Percentiles rank a stretch among this genome's conserved stretches.
Evolutionary conservation across 2,888 invertebrate species (phyloP).

Genomic region (Choristoneura rosaceana): DNA sequence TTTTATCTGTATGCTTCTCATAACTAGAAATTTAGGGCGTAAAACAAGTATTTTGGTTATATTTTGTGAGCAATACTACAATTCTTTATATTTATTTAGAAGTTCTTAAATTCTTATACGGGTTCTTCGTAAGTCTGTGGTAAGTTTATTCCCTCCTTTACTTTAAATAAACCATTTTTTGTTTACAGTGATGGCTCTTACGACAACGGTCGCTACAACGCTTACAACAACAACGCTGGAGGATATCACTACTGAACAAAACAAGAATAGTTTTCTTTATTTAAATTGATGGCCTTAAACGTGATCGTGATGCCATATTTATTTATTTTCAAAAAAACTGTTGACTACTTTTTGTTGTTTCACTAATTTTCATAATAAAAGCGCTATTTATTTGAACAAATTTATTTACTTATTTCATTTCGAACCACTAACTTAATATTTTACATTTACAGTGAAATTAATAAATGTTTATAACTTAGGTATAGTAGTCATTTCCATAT

Average conservation of each 20-base stretch:
- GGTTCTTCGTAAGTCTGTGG: too few relatives aligned
- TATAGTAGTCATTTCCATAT: too few relatives aligned
- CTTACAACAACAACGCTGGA: slow-evolving; percentile 52
- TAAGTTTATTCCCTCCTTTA: too few relatives aligned
- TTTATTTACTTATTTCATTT: neutral
- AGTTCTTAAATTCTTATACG: too few relatives aligned
- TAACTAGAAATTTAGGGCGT: too few relatives aligned
- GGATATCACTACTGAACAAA: slow-evolving; percentile 57
- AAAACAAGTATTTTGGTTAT: too few relatives aligned
- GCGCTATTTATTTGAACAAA: neutral
- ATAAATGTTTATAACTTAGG: too few relatives aligned
- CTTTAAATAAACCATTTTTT: neutral
- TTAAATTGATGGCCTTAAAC: slow-evolving; percentile 1
- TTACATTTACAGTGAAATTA: neutral
- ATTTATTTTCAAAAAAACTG: slow-evolving; percentile 3
- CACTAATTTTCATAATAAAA: slow-evolving; percentile 19
- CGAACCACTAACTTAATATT: neutral
- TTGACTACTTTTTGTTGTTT: neutral
- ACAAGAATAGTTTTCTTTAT: neutral
- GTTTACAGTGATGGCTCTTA: slow-evolving; percentile 53
- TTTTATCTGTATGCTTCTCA: too few relatives aligned
- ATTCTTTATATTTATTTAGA: too few relatives aligned
- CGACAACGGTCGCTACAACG: slow-evolving; percentile 55
- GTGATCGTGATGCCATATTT: neutral
- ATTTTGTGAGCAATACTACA: too few relatives aligned